Base-by-base conservation (phyloP, 2,888 invertebrate genomes). In the Drosophila fungiperda region DNA sequence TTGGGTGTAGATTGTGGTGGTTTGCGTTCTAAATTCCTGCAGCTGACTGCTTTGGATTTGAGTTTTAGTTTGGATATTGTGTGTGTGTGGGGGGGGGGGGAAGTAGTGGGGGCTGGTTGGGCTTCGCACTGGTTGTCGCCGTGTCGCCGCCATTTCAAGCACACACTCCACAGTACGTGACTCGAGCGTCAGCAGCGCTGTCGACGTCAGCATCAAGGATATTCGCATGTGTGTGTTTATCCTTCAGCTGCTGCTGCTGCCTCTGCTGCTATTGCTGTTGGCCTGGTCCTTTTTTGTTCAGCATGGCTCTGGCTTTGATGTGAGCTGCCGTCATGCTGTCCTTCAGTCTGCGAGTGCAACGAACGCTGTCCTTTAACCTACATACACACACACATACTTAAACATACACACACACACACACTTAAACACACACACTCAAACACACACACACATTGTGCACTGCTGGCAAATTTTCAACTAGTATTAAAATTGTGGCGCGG, bases 331-430 rank as follows among this genome's bases (percentile, higher is more conserved):
- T 52, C 53, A 42, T 15, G 68, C 73, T 89, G 84, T 83, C 84
- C 84, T 85, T 89, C 84, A 83, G 84, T 89, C 82, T 74, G 85
- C 49, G 80, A 68, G 85, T 87, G 85, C 85, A 86, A 86, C 74
- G 89, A 84, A 84, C 89, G 78, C 85, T 87, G 87, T 76, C 87
- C 87, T 85, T 87, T 85, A 89, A 89, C 87, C 87, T 87, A 89
- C 89, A 86, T 87, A 87, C 15, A 53, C 40, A 38, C 61, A 62
- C 53, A 65, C 40, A 60, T 48, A 61, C 49, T 26, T 38, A 33
- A 45, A 38, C 48, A 58, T 23, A 23, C 36, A 32, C 26, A 40
- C 32, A 53, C 17, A 8, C 35, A 29, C 8, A 17, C 35, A 58
- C n/a, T n/a, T n/a, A n/a, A n/a, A n/a, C 35, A 32, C 11, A 50